These are phyloP conservation scores for Acyrthosiphon pisum DNA, from an alignment of 1,140 invertebrate genomes.

Conservation along the genomic window DNA sequence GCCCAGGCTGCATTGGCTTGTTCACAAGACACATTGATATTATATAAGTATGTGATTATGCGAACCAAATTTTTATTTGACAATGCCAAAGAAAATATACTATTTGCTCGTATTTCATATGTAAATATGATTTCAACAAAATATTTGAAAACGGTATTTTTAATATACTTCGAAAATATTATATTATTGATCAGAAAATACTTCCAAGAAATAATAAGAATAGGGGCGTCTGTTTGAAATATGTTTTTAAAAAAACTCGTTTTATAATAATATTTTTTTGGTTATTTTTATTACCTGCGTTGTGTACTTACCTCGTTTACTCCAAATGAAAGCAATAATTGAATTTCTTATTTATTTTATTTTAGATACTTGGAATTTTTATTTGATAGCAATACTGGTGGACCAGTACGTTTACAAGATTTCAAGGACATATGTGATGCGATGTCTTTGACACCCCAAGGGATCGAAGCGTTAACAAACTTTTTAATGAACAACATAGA, in stretches of 20 bases:
- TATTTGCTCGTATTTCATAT: neutral
- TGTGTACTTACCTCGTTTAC: neutral
- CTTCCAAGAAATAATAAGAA: neutral
- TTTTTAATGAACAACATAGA: constrained; percentile 35
- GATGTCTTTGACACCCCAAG: constrained; percentile 23
- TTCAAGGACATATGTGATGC: constrained; percentile 3
- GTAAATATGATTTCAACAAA: neutral
- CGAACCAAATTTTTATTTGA: neutral
- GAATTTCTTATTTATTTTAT: neutral
- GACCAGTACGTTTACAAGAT: constrained; percentile 37
- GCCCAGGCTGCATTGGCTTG: constrained; percentile 54
- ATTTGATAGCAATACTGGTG: neutral
- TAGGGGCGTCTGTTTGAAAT: neutral
- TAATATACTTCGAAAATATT: neutral
- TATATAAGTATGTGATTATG: constrained; percentile 48
- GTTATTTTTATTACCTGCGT: neutral
- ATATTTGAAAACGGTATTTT: neutral
- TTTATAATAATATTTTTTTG: neutral
- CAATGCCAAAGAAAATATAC: neutral
- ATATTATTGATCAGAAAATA: neutral
- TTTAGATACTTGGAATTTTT: constrained; percentile 28
- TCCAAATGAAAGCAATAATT: neutral
- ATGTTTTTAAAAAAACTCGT: neutral
- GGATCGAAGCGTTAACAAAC: neutral
- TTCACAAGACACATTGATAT: constrained; percentile 1